Percentiles rank a stretch among this genome's conserved stretches.
Evolutionary conservation across 2,888 invertebrate genomes (phyloP).

Genomic region (Leptopterna dolabrata): DNA sequence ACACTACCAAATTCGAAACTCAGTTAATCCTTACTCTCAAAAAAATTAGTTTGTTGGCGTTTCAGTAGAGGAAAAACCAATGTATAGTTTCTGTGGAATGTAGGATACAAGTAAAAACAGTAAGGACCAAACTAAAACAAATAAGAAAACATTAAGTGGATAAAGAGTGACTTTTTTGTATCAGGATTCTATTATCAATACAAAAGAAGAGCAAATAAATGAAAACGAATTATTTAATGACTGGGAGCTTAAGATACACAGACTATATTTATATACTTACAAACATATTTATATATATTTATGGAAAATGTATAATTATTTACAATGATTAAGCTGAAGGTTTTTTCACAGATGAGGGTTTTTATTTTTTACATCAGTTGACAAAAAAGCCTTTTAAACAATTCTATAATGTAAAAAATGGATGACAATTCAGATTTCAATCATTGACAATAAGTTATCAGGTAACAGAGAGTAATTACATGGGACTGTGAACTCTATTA

Average conservation of each 20-base stretch:
- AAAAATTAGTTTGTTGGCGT: background rate
- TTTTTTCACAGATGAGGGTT: constrained; percentile 7
- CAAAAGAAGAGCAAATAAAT: background rate
- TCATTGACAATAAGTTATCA: background rate
- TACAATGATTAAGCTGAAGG: constrained; percentile 28
- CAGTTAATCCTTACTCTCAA: background rate
- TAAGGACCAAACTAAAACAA: background rate
- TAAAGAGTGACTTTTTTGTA: background rate
- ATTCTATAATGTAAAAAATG: background rate
- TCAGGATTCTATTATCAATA: background rate
- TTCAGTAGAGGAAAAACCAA: background rate
- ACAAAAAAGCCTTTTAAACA: background rate
- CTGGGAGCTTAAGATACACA: constrained; percentile 9
- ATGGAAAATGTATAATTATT: constrained; percentile 5
- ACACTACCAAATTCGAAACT: constrained; percentile 9
- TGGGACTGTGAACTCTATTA: constrained; percentile 40
- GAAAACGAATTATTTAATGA: constrained; percentile 14
- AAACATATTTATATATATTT: constrained; percentile 33
- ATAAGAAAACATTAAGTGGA: background rate
- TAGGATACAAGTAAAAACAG: background rate
- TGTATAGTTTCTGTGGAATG: constrained; percentile 5
- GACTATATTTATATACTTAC: constrained; percentile 24
- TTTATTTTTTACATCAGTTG: background rate
- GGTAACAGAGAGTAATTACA: constrained; percentile 19
- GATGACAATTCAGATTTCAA: constrained; percentile 6